Base-by-base conservation (phyloP, 2,888 invertebrate species). In the Xestoiulus laeticollis region DNA sequence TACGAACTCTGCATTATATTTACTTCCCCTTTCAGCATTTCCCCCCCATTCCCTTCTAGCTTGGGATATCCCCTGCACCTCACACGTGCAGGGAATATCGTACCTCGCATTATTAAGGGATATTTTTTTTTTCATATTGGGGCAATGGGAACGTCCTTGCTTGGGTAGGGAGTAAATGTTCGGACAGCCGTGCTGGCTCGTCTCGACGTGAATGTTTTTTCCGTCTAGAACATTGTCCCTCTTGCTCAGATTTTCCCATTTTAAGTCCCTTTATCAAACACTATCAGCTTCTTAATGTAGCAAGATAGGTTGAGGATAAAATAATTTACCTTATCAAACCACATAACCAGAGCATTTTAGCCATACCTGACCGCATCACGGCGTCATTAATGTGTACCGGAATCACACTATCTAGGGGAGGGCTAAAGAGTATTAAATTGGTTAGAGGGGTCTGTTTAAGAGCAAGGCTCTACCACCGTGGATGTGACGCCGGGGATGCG, bases 1-100 rank as follows among this genome's bases (percentile, higher is more conserved):
- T 87, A 87, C 82, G 87, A 82, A 53, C 88, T 87, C 87, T 84
- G 38, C 87, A 38, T 87, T 44, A 38, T 87, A 85, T 43, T 86
- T 86, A 44, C 48, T 43, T 26, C 32, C 84, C 68, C 68, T 68
- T 68, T 68, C 68, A 68, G 68, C 68, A 68, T 68, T 68, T 68
- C 26, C 14, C 68, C 68, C 68, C 22, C 12, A 22, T 8, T 26
- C 68, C 68, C 8, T 44, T 22, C 12, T 26, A 68, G 68, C 68
- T 68, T 68, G 68, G 68, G 68, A 68, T 68, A 68, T 68, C 68
- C 68, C n/a, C 68, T 68, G 68, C 68, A 68, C 68, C n/a, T 68
- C 68, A 68, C 68, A n/a, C 68, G 68, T 68, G 68, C 68, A 68
- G 68, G 68, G 68, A 26, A 68, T 68, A 68, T 68, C 68, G 68